Evolutionary conservation across 2,113 vertebrate species (phyloP), one percentile per base, ranked within the genome.

Genomic region (Haemorhous mexicanus): DNA sequence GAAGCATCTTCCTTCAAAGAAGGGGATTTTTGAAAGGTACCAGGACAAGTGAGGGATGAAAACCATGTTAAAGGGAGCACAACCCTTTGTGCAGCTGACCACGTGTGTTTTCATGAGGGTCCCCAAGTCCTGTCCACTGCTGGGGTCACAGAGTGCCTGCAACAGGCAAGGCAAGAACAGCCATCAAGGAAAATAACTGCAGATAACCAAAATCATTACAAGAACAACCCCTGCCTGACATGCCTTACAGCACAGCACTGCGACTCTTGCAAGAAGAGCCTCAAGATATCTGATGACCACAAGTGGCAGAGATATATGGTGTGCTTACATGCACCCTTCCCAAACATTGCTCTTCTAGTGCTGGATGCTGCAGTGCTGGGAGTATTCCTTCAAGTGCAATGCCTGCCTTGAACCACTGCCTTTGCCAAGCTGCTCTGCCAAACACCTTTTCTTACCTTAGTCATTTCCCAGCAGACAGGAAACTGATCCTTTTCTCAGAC

Each of bases 401-500:
- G 41, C 56, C 49, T 84, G 23, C 55, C 43, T 61, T 33, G 62
- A 83, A 43, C 18, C 53, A 43, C 58, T 76, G 70, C 26, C 69
- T 74, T 72, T 89, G 41, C 49, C 74, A 62, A 79, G 17, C 46
- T 90, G 76, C 75, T 68, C 24, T 27, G 16, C 27, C 62, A 49
- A 50, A 24, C 0, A 3, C 32, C 61, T 77, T 82, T 62, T 69
- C 79, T 27, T 46, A 50, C 43, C 43, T 90, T 52, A 70, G 72
- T 93, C 39, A 84, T 72, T 94, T 91, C 59, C 67, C 27, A 44
- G 61, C 50, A 90, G 82, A 92, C 67, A 80, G 73, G 62, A 91
- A 91, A 77, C 43, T n/a, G 84, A 77, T 88, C 33, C 22, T 84
- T 93, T 93, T 83, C 50, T 74, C 76, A 74, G 59, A 92, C 64